These are phyloP conservation scores for Daubentonia madagascariensis DNA, from an alignment of 2,113 vertebrate genomes.

Conservation along the genomic window DNA sequence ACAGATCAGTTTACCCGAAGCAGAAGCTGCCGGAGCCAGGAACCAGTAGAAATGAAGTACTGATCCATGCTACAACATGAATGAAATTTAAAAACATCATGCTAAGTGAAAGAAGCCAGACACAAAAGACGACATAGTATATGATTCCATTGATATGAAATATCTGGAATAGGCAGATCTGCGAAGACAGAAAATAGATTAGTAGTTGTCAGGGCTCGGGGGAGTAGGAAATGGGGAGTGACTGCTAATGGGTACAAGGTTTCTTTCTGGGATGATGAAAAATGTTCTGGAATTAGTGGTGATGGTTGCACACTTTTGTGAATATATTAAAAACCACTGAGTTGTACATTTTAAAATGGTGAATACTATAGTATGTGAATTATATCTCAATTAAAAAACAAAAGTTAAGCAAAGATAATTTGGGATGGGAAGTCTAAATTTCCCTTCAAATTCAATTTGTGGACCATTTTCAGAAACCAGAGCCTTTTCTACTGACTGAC, in stretches of 20 bases:
- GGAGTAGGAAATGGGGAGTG: not conserved
- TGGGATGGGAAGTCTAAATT: not conserved
- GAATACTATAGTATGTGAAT: not conserved
- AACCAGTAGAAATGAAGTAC: not conserved
- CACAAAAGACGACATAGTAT: not conserved
- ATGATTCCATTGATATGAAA: not conserved
- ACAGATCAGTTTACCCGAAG: not conserved
- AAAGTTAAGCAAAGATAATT: constrained; percentile 12
- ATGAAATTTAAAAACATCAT: not conserved
- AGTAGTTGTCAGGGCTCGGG: not conserved
- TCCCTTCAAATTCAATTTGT: not conserved
- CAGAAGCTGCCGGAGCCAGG: not conserved
- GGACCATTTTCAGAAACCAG: not conserved
- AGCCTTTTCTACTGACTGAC: not conserved
- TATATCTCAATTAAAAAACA: constrained; percentile 19
- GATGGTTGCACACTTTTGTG: not conserved
- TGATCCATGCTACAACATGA: not conserved
- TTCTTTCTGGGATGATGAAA: constrained; percentile 9
- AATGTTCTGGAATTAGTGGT: not conserved
- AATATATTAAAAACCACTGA: constrained; percentile 4
- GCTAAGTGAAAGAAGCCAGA: not conserved
- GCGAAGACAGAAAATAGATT: not conserved
- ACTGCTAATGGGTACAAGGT: not conserved
- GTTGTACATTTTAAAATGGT: constrained; percentile 13
- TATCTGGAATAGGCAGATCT: not conserved